phyloP scores from a whole-genome alignment of 2,113 vertebrate genomes.

The Ceratotherium simum region DNA sequence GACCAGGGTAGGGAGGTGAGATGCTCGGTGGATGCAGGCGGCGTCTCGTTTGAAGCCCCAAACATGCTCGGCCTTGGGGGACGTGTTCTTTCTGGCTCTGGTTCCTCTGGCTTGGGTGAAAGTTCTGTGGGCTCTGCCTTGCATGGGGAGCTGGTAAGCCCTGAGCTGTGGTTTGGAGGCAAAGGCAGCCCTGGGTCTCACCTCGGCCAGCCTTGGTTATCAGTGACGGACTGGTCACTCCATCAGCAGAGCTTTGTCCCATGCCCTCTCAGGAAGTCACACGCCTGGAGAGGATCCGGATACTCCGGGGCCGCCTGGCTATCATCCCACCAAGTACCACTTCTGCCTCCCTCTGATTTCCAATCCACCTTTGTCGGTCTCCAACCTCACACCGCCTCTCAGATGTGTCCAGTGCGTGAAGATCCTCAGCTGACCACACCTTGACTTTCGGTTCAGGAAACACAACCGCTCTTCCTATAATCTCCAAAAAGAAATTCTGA shows the following conservation, averaged over 20 bases:
- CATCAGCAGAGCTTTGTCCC: background rate
- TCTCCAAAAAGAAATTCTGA: background rate
- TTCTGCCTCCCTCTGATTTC: background rate
- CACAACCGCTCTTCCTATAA: background rate
- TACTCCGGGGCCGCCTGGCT: rapidly evolving
- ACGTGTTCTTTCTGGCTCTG: background rate
- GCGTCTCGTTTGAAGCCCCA: rapidly evolving
- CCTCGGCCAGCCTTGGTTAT: background rate
- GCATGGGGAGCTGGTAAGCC: too few relatives aligned
- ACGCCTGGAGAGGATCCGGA: rapidly evolving
- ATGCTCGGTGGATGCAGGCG: rapidly evolving
- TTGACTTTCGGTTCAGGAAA: background rate
- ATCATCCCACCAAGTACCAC: background rate
- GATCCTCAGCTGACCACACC: rapidly evolving
- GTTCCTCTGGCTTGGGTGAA: background rate
- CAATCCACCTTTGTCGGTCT: background rate
- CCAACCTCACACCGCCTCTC: background rate
- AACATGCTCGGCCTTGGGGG: background rate
- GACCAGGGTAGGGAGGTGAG: background rate
- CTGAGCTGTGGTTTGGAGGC: background rate
- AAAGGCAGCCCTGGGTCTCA: background rate
- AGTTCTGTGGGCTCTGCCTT: background rate
- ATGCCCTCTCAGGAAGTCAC: background rate
- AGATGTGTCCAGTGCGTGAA: rapidly evolving
- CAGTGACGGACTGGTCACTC: background rate